Evolutionary conservation across 1,140 invertebrate genomes (phyloP).

Genomic region (Papilio polyxenes): DNA sequence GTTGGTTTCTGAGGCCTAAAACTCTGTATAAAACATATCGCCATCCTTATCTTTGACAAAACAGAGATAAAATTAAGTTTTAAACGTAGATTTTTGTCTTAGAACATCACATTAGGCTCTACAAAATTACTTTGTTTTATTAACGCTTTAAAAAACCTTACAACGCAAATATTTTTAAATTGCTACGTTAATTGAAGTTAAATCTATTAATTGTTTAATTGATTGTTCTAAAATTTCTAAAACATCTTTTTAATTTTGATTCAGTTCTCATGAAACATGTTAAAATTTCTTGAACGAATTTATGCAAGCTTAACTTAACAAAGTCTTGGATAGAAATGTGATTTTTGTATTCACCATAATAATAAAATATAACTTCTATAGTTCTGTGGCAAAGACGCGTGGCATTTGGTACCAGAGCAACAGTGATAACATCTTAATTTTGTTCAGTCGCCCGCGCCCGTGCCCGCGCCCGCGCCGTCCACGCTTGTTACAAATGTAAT

Average conservation of each 20-base stretch:
- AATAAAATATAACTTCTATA: constrained; percentile 40
- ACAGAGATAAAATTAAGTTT: no score
- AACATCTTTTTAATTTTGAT: no score
- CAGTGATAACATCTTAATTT: constrained; percentile 72
- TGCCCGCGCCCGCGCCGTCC: constrained; percentile 47
- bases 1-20: no score
- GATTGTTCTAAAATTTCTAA: no score
- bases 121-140: background rate
- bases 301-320: background rate
- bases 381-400: constrained; percentile 43
- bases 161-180: background rate
- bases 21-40: no score
- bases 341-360: constrained; percentile 12
- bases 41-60: no score
- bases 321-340: background rate
- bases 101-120: background rate
- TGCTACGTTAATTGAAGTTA: background rate
- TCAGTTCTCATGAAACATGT: background rate
- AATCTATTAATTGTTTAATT: background rate
- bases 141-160: constrained; percentile 22
- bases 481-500: constrained; percentile 53
- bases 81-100: no score
- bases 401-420: constrained; percentile 48
- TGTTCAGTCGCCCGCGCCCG: constrained; percentile 51
- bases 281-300: background rate